Conservation (phyloP, 1,140 invertebrate genomes). For the Maniola jurtina region DNA sequence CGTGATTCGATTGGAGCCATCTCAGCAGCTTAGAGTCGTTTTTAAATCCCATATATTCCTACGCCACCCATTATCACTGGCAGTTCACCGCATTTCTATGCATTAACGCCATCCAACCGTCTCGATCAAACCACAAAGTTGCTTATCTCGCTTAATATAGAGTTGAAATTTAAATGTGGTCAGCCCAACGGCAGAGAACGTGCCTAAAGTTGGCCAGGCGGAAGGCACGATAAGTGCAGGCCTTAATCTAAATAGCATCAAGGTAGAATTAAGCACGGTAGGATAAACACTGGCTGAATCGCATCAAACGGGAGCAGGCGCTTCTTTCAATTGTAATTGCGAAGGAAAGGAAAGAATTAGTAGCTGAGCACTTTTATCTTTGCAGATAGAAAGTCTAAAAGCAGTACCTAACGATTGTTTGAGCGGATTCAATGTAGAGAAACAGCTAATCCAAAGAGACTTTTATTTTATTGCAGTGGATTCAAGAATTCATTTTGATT, state of each 20-base stretch:
- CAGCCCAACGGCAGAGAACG: constrained; percentile 35
- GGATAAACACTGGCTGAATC: constrained; percentile 33
- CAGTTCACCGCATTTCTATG: constrained; percentile 64
- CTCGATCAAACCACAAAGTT: constrained; percentile 25
- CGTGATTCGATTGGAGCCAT: constrained; percentile 37
- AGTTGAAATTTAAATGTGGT: constrained; percentile 47
- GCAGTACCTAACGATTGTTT: constrained; percentile 13
- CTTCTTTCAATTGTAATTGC: constrained; percentile 33
- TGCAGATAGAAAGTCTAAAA: constrained; percentile 17
- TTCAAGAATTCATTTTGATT: constrained; percentile 4
- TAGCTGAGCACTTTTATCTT: constrained; percentile 22
- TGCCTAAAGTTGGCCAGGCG: constrained; percentile 53
- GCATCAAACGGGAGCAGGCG: constrained; percentile 26
- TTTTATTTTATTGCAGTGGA: neutral
- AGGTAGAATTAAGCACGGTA: constrained; percentile 41
- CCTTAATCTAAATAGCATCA: constrained; percentile 70
- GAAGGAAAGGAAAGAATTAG: constrained; percentile 29
- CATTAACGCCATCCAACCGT: constrained; percentile 45
- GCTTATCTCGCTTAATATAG: constrained; percentile 40
- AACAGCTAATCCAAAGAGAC: neutral
- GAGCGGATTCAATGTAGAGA: constrained; percentile 5
- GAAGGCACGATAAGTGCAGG: constrained; percentile 66
- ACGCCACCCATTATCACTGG: constrained; percentile 56
- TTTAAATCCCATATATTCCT: constrained; percentile 54
- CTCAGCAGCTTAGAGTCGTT: constrained; percentile 41